A percentile compares a stretch with the other conserved stretches of the same genome.
phyloP scores from a whole-genome alignment of 2,888 invertebrate genomes.

The Leptinotarsa haldemani region DNA sequence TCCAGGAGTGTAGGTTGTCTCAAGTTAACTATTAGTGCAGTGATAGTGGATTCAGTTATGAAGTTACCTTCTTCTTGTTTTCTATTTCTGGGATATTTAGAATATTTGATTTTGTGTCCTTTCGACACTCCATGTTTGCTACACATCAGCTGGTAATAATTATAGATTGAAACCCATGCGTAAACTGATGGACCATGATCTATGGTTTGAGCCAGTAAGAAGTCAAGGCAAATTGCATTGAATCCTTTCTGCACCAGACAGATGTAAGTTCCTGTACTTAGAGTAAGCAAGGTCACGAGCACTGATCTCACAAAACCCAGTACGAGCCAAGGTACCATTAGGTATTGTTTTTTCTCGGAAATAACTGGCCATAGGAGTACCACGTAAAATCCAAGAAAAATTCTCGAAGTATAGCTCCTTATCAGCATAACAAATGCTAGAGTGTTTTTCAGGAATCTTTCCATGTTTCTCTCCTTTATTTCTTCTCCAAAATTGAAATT shows the following conservation, averaged over 20 bases:
- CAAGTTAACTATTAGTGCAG: constrained; percentile 28
- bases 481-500: constrained; percentile 24
- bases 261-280: constrained; percentile 37
- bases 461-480: constrained; percentile 17
- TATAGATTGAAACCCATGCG: constrained; percentile 44
- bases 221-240: constrained; percentile 44
- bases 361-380: constrained; percentile 29
- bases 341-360: constrained; percentile 32
- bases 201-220: constrained; percentile 42
- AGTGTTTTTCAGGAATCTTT: constrained; percentile 17
- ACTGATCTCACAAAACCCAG: constrained; percentile 44
- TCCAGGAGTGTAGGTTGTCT: constrained; percentile 10
- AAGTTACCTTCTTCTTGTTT: constrained; percentile 24
- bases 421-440: constrained; percentile 26
- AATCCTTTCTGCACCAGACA: constrained; percentile 42
- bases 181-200: constrained; percentile 48
- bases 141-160: constrained; percentile 28
- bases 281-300: constrained; percentile 37
- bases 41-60: constrained; percentile 28
- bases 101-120: not conserved
- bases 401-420: constrained; percentile 24
- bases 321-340: constrained; percentile 47
- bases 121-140: not conserved
- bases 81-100: no score
- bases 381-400: constrained; percentile 30